Evolutionary conservation across 2,888 invertebrate genomes (phyloP).

Genomic region (Sinopyrophorus schimmeli): DNA sequence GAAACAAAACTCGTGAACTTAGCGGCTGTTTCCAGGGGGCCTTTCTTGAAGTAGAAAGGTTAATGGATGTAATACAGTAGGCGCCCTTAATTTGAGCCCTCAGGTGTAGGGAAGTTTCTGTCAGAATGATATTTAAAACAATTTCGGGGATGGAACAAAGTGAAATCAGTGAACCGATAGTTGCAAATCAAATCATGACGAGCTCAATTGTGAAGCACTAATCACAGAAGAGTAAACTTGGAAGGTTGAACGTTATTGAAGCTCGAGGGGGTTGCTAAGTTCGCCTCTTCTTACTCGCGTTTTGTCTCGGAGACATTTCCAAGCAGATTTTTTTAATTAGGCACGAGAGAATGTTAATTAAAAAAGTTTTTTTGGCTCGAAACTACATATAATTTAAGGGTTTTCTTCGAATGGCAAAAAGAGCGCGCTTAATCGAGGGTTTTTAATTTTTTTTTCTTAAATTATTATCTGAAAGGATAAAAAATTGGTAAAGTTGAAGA

Average conservation of each 20-base stretch:
- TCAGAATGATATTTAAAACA: too few relatives aligned
- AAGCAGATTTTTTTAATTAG: constrained; percentile 35
- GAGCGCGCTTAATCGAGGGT: too few relatives aligned
- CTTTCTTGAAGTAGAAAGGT: too few relatives aligned
- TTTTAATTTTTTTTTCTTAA: too few relatives aligned
- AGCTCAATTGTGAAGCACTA: constrained; percentile 24
- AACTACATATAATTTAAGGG: constrained; percentile 25
- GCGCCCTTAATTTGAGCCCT: too few relatives aligned
- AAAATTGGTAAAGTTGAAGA: too few relatives aligned
- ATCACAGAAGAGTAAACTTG: constrained; percentile 30
- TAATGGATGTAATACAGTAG: too few relatives aligned
- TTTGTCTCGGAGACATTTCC: constrained; percentile 30
- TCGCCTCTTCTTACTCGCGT: constrained; percentile 21
- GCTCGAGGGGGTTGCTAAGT: constrained; percentile 19
- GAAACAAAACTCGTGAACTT: too few relatives aligned
- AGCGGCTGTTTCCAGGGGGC: too few relatives aligned
- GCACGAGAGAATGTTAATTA: constrained; percentile 32
- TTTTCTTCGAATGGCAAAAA: too few relatives aligned
- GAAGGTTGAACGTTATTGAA: constrained; percentile 16
- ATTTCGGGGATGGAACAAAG: constrained; percentile 18
- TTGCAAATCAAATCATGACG: constrained; percentile 26
- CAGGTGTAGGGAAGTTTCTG: too few relatives aligned
- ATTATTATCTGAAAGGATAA: too few relatives aligned
- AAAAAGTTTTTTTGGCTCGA: constrained; percentile 27
- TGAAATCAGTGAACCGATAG: constrained; percentile 23